Evolutionary conservation across 37 sponge, comb jelly and placozoan species (phyloP).

Genomic region (Haliclona indistincta): DNA sequence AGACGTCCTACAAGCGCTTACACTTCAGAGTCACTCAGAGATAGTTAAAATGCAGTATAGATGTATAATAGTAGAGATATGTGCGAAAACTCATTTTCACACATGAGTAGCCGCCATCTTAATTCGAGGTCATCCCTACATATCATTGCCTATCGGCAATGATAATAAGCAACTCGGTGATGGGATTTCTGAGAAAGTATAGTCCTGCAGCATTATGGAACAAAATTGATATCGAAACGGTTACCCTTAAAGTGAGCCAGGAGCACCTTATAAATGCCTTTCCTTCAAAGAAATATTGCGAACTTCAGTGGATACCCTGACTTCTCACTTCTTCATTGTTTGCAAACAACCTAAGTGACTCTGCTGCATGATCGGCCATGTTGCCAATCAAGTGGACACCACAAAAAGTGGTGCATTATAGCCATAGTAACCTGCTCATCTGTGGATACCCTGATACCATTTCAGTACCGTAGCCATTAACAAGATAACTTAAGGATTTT

Average conservation of each 20-base stretch:
- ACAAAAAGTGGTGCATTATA: constrained; percentile 16
- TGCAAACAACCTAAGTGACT: not conserved
- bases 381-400: no score
- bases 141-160: no score
- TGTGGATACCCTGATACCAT: constrained; percentile 3
- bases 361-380: no score
- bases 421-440: not conserved
- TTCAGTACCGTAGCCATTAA: constrained; percentile 3
- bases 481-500: constrained; percentile 8
- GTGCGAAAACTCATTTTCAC: no score
- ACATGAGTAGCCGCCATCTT: no score
- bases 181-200: not conserved
- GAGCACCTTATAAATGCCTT: not conserved
- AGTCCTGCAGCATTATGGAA: not conserved
- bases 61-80: no score
- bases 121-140: no score
- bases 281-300: not conserved
- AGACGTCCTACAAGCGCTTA: no score
- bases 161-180: constrained; percentile 6
- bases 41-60: no score
- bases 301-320: no score
- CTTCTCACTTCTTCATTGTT: no score
- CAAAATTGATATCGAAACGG: not conserved
- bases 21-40: no score
- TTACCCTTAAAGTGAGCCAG: not conserved